These are phyloP conservation scores for Macrosteles quadrilineatus DNA, from an alignment of 1,140 invertebrate species.

Conservation along the genomic window DNA sequence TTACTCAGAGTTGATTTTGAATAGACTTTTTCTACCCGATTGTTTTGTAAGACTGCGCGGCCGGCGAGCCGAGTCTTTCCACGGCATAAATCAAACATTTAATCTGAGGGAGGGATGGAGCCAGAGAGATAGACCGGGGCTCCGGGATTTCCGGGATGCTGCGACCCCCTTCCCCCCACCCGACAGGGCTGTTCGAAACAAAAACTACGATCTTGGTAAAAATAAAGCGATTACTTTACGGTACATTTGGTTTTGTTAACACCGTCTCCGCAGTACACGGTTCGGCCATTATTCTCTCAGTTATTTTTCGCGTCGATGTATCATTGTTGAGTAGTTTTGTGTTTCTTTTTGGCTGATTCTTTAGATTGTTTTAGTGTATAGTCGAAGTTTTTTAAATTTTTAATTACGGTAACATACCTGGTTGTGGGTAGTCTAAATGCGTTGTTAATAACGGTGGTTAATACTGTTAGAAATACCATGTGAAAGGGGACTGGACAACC, in stretches of 20 bases:
- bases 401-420: too few relatives aligned
- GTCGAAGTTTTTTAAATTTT: too few relatives aligned
- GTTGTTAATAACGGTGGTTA: too few relatives aligned
- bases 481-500: too few relatives aligned
- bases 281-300: conserved; percentile 15
- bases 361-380: too few relatives aligned
- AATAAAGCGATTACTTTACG: too few relatives aligned
- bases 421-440: too few relatives aligned
- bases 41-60: background rate
- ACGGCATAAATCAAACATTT: conserved; percentile 33
- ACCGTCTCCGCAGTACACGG: conserved; percentile 20
- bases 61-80: background rate
- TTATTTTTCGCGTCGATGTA: background rate
- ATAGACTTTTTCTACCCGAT: too few relatives aligned
- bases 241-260: too few relatives aligned
- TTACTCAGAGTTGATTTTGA: too few relatives aligned
- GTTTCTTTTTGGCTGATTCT: background rate
- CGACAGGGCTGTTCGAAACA: background rate
- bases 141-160: conserved; percentile 31
- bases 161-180: background rate
- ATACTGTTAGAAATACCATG: too few relatives aligned
- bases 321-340: background rate
- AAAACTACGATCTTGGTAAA: background rate
- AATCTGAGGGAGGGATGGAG: conserved; percentile 26
- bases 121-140: conserved; percentile 22